Conservation (phyloP, 2,113 vertebrate species). For the Menidia beryllina region DNA sequence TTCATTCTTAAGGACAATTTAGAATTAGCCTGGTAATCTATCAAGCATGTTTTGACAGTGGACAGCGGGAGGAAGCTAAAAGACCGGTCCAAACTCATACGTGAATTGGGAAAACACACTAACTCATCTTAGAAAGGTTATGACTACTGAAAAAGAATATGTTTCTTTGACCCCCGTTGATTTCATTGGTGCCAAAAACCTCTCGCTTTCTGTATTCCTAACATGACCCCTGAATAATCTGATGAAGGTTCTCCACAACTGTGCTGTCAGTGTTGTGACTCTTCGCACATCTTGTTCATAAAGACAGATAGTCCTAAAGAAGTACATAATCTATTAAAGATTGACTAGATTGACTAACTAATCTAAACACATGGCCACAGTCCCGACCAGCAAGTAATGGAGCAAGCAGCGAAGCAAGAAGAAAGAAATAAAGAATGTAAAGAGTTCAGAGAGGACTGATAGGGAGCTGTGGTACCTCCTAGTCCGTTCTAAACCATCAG, state of each 20-base stretch:
- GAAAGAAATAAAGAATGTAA: slow-evolving; percentile 1
- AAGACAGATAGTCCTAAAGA: background rate
- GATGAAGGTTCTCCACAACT: background rate
- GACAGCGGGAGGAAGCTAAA: too few relatives aligned
- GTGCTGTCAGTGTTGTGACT: background rate
- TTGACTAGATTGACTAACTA: slow-evolving; percentile 24
- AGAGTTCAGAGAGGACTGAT: slow-evolving; percentile 42
- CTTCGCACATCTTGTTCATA: background rate
- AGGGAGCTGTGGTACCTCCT: slow-evolving; percentile 57
- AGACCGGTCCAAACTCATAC: too few relatives aligned
- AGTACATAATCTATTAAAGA: background rate
- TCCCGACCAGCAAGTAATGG: slow-evolving; percentile 4
- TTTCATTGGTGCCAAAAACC: background rate
- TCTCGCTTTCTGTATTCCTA: background rate
- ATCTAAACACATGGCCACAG: slow-evolving; percentile 1
- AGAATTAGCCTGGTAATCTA: too few relatives aligned
- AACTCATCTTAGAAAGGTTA: too few relatives aligned
- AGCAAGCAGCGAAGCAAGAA: slow-evolving; percentile 5
- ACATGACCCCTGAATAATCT: background rate
- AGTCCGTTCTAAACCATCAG: slow-evolving; percentile 72
- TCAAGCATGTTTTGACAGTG: too few relatives aligned
- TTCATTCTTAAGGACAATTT: too few relatives aligned
- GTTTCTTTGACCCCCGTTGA: background rate
- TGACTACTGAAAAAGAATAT: background rate
- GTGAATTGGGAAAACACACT: too few relatives aligned